Evolutionary conservation across 2,113 vertebrate genomes (phyloP), one percentile per base, ranked within the genome.

Genomic region (Anas platyrhynchos): DNA sequence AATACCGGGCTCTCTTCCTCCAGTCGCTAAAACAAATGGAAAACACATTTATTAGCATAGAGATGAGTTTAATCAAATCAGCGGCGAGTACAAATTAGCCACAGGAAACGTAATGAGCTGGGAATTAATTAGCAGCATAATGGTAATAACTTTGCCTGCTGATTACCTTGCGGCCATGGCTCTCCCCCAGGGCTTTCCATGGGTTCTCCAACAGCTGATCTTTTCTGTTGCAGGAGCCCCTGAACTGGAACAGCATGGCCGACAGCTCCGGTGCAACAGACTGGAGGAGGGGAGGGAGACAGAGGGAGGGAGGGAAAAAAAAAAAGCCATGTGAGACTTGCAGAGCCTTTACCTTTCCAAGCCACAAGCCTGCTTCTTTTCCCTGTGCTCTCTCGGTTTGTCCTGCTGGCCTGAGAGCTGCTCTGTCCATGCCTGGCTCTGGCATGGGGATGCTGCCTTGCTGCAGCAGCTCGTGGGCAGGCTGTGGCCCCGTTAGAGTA

Each of bases 51-150:
- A 99, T 99, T 99, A 98, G 98, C 98, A 98, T 98, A 98, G 98
- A 98, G 98, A 99, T 98, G 98, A 98, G 98, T 98, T 98, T 98
- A 98, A 98, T 98, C 98, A 98, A 98, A 98, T 98, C 98, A 99
- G 97, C 97, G 94, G 97, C 79, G 94, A 97, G 98, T 98, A 98
- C 98, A 98, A 98, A 98, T 98, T 98, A 98, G 98, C 98, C 98
- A 98, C 98, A 97, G 98, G 98, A 98, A 99, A 98, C 95, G 97
- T 98, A 98, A 98, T 97, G 98, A 98, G 98, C 98, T 98, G 98
- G 97, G 98, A 98, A 99, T 98, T 99, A 98, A 99, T 99, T 98
- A 98, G 98, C 97, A 97, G 97, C 97, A 95, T 97, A 98, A 99
- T 98, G 97, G 98, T 98, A 98, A 98, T 97, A 97, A 96, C 88